phyloP scores from a whole-genome alignment of 2,797 vertebrate genomes.

The Parauchenoglanis punctatus region DNA sequence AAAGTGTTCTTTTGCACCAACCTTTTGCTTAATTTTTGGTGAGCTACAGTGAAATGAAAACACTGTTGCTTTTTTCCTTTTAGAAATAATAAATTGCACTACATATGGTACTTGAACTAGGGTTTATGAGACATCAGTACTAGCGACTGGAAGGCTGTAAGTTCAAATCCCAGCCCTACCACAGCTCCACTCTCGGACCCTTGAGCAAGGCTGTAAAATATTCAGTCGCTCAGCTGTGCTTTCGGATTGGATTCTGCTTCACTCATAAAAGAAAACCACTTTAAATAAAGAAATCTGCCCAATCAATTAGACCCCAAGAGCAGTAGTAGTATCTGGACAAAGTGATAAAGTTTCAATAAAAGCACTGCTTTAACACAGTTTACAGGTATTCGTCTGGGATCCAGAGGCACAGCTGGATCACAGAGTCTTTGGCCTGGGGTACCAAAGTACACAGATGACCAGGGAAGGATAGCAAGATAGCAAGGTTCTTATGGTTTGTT shows the following conservation, averaged over 20 bases:
- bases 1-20: background rate
- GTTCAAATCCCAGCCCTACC: conserved; percentile 7
- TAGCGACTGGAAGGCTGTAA: background rate
- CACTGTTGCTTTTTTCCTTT: background rate
- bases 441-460: conserved; percentile 4
- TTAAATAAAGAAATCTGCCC: conserved; percentile 7
- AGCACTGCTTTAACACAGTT: background rate
- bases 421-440: background rate
- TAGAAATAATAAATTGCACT: background rate
- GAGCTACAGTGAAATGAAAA: background rate
- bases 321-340: background rate
- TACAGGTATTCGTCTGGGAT: conserved; percentile 10
- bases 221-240: background rate
- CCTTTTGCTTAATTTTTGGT: background rate
- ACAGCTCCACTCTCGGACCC: background rate
- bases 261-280: background rate
- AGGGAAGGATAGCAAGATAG: background rate
- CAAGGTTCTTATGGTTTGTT: background rate
- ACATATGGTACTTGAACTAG: conserved; percentile 25
- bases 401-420: background rate
- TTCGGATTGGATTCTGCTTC: background rate
- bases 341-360: background rate
- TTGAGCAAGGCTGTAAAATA: background rate
- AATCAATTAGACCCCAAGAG: background rate
- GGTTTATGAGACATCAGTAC: conserved; percentile 24